A percentile compares a stretch with the other conserved stretches of the same genome.
Evolutionary conservation across 2,888 invertebrate species (phyloP).

Genomic region (Eupithecia pulchellata): DNA sequence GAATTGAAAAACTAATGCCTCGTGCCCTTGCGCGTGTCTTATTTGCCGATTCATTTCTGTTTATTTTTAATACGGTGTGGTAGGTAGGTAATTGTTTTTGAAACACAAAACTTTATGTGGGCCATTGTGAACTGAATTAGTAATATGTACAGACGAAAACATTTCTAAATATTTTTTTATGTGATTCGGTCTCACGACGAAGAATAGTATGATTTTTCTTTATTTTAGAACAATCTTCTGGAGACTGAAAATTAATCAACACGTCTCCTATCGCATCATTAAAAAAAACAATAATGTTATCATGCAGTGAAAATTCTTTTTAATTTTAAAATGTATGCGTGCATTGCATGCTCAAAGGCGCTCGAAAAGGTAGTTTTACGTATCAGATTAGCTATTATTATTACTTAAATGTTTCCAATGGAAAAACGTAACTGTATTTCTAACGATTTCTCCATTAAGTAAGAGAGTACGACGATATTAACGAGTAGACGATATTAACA

Average conservation of each 20-base stretch:
- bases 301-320: too few species aligned
- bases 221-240: background rate
- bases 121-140: background rate
- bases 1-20: conserved; percentile 27
- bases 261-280: background rate
- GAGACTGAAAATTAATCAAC: background rate
- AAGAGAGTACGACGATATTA: too few species aligned
- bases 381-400: too few species aligned
- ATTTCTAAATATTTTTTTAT: background rate
- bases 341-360: too few species aligned
- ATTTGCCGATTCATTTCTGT: conserved; percentile 12
- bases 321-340: too few species aligned
- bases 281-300: background rate
- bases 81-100: background rate
- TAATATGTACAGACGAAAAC: background rate
- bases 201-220: background rate
- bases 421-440: too few species aligned
- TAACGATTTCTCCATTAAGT: too few species aligned
- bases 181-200: too few species aligned
- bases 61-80: background rate
- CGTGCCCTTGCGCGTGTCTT: conserved; percentile 14
- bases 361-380: too few species aligned
- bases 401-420: too few species aligned
- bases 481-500: too few species aligned
- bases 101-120: background rate